Base-by-base conservation (phyloP, 2,113 vertebrate genomes). In the Crotophaga sulcirostris region DNA sequence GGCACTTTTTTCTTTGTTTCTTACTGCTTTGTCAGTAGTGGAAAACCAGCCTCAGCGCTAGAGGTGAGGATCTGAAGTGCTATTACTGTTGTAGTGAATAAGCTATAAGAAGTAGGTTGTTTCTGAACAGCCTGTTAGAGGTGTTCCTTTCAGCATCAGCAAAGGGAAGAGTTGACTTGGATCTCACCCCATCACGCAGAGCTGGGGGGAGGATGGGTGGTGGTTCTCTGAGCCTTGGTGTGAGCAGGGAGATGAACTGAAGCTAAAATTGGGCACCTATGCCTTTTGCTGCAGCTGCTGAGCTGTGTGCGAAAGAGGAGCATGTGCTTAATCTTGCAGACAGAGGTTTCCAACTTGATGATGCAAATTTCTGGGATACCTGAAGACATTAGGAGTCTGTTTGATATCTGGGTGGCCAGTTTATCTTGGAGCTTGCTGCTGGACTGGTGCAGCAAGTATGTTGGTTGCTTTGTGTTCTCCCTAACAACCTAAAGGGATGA, bases 271-370 rank as follows among this genome's bases (percentile, higher is more conserved):
- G 6, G 33, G 31, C 47, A 4, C 13, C 75, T 45, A 9, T 2
- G 38, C 42, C 25, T 62, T 10, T 20, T 28, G 34, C 73, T 67
- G 87, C 49, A 31, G 87, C 67, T 45, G 38, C 83, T 11, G 45
- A 63, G 86, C 83, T 64, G 28, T 16, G 36, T 10, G 33, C 62
- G 19, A 66, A 6, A 34, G 78, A 13, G 42, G 13, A 64, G 0
- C n/a, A 1, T 0, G 5, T 18, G 66, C 34, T 75, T 54, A 1
- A 1, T 28, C 62, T 2, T 49, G 34, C 42, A 69, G 51, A 1
- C 8, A 2, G 12, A 47, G 47, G 6, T 77, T 84, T 52, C 34
- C 68, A 85, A 34, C 6, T 34, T 21, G 49, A 2, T 42, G 38
- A 16, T 64, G 64, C 18, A 26, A 52, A 7, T 75, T 84, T 83